Evolutionary conservation across 92 coral and sea anemone species (phyloP).

Genomic region (Actinernus sp.): DNA sequence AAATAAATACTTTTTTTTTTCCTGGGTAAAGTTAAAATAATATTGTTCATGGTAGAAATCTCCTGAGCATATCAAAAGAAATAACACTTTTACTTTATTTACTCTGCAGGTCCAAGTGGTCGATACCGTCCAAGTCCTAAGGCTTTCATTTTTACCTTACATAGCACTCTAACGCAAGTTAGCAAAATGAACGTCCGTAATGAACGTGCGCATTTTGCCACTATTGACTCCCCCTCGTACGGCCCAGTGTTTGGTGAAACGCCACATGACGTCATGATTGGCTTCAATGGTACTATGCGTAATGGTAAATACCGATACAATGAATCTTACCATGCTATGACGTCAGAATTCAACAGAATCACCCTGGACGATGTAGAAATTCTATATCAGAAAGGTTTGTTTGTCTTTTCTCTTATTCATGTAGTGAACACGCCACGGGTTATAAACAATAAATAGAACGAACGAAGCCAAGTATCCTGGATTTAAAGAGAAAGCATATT

Average conservation of each 20-base stretch:
- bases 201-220: conserved; percentile 12
- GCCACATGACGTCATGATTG: conserved; percentile 61
- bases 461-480: no score
- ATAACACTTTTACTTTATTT: no score
- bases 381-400: conserved; percentile 45
- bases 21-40: no score
- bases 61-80: no score
- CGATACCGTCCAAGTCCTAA: conserved; percentile 36
- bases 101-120: conserved; percentile 34
- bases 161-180: conserved; percentile 10
- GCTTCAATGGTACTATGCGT: conserved; percentile 37
- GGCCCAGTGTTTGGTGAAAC: conserved; percentile 63
- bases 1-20: no score
- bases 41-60: no score
- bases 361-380: conserved; percentile 51
- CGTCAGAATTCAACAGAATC: conserved; percentile 8
- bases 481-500: no score
- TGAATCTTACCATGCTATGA: conserved; percentile 21
- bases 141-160: conserved; percentile 53
- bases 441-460: no score
- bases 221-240: conserved; percentile 9
- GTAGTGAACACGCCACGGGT: no score
- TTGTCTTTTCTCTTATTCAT: no score
- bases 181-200: conserved; percentile 10
- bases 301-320: conserved; percentile 18